Evolutionary conservation across 2,797 vertebrate species (phyloP), one percentile per base, ranked within the genome.

Genomic region (Threskiornis aethiopicus): DNA sequence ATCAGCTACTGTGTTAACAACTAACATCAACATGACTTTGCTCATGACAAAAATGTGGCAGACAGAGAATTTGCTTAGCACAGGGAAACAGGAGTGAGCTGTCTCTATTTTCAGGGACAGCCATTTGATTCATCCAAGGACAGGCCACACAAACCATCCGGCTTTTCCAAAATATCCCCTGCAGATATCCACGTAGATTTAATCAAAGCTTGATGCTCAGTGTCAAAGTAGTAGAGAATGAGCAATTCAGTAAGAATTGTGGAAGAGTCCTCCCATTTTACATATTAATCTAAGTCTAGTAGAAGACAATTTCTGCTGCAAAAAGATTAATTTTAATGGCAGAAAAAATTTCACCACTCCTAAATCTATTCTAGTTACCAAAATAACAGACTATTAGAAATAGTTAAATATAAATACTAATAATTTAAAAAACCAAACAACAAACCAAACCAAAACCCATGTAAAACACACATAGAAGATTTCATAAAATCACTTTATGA

Each of bases 51-150:
- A 94, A 93, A 58, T 61, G 76, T 88, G 91, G 46, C 87, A 95
- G 91, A 85, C 41, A 54, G 55, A 49, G 70, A 91, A 86, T 86
- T 96, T 93, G 69, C 87, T 84, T 93, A 93, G 84, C 49, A 54
- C 35, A 41, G 61, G 24, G 46, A 93, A 94, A 94, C 16, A 69
- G 61, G 57, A 41, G 0, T 19, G 49, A 92, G 72, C 57, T 61
- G 52, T 91, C 84, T 78, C 52, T 84, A 0, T 88, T 84, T 89
- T 87, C 92, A 89, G 90, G 73, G 73, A 87, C 39, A 90, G 54
- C 24, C 39, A 47, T 84, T 88, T 84, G 44, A 96, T 91, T 88
- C 33, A 49, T 80, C 57, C 82, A 87, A 94, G 91, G 84, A 73
- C 81, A 89, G 75, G 37, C 46, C 57, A 88, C 31, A 49, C 5